Evolutionary conservation across 1,140 invertebrate species (phyloP), one percentile per base, ranked within the genome.

Genomic region (Ceratosolen fusciceps): DNA sequence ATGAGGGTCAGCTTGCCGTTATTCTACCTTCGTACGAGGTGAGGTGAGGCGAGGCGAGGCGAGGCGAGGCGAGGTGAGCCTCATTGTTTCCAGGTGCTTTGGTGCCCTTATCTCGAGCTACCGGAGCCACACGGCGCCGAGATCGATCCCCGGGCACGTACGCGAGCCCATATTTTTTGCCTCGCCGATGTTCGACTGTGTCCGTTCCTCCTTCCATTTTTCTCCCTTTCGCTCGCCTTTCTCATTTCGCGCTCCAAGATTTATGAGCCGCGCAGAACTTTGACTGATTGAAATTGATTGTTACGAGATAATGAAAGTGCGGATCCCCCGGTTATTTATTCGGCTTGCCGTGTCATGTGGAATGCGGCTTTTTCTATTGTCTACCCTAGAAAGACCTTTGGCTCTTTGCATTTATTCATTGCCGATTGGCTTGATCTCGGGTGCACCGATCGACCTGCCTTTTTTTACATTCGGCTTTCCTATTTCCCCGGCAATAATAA

Each of bases 211-310:
- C 52, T 2, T 14, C n/a, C n/a, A n/a, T n/a, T n/a, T n/a, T n/a
- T n/a, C n/a, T n/a, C n/a, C n/a, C n/a, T n/a, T n/a, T n/a, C n/a
- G n/a, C n/a, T n/a, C n/a, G 31, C 29, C 49, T 56, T 43, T 70
- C 1, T 43, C 24, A 58, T 74, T 72, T 74, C 16, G 52, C 52
- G 31, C 24, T 5, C 21, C 1, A 70, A 67, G 75, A 77, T 77
- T 68, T 70, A 70, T 47, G 65, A 31, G 2, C 62, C 26, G 10
- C 43, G 24, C 12, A 19, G 9, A 21, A 68, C 21, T 43, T 77
- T 70, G 75, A 76, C 26, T 65, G 73, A 75, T 76, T 62, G 49
- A 29, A 52, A 76, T 76, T 67, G 74, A 76, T 76, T 54, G 62
- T 68, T 29, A 62, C 39, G 49, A n/a, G 31, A 24, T 58, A 47